Evolutionary conservation across 2,113 vertebrate genomes (phyloP), one percentile per base, ranked within the genome.

Genomic region (Planiliza haematocheilus): DNA sequence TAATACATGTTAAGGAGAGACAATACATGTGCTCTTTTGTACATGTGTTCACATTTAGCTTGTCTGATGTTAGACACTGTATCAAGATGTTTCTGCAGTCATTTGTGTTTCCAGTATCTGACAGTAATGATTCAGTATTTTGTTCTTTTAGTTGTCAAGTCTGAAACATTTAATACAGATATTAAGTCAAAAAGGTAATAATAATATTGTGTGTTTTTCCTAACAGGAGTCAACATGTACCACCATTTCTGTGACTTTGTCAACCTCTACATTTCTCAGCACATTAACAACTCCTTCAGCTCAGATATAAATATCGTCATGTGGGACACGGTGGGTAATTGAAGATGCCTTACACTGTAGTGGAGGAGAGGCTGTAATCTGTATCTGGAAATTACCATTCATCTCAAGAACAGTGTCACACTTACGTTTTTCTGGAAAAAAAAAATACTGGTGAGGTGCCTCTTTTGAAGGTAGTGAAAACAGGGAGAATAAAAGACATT

Each of bases 201-300:
- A 53, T 55, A 61, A 57, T 38, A 34, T 4, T 36, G 4, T 85
- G 10, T 49, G 1, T 80, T 83, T 91, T 90, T 53, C 61, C 49
- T 79, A 9, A 49, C 71, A 99, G 98, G 97, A 58, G 96, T 99
- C 50, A 99, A 99, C 79, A 98, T 99, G 97, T 99, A 99, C 85
- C 98, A 99, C 80, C 98, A 99, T 86, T 99, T 99, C 92, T 99
- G 98, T 77, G 98, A 99, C 79, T 99, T 99, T 67, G 88, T 97
- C 89, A 99, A 99, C 66, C 96, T 99, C 24, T 99, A 98, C 76
- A 95, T 98, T 61, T 97, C 97, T 8, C 98, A 99, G 74, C 98
- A 99, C 42, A 82, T 99, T 34, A 99, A 96, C 84, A 98, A 96
- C 78, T 98, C 97, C 11, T 99, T 99, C 93, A 95, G 93, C 62